Base-by-base conservation (phyloP, 2,797 vertebrate genomes). In the Helicolenus hilgendorfi region DNA sequence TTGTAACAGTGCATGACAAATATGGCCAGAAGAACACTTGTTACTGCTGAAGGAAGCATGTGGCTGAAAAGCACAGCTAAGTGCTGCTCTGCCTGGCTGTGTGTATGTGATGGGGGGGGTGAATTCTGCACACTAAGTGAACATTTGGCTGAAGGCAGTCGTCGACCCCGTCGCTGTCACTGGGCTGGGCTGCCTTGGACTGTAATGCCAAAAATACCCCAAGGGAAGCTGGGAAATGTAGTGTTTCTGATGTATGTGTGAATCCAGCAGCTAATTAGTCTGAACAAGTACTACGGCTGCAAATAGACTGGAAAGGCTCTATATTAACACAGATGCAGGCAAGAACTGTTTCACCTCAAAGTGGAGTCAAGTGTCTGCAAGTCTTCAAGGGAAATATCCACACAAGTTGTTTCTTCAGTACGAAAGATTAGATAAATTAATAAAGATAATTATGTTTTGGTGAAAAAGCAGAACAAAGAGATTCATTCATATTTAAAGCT, bases 121-220 rank as follows among this genome's bases (percentile, higher is more conserved):
- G 7, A 1, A 4, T 69, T 41, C 70, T 80, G 56, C 31, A 70
- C 83, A 68, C 64, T 89, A 91, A 94, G 80, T 93, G 86, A 91
- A 91, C 79, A 91, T 93, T 94, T 90, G 86, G 89, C 92, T 89
- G 9, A 86, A 76, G 90, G 93, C 88, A 29, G 67, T 27, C 62
- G 86, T 86, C 60, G 77, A 94, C 92, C 88, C 85, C 13, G 4
- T 79, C 69, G 55, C 20, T 78, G 84, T 90, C 87, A 79, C 59
- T 20, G 83, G 45, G 33, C 58, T 20, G 69, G 72, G 60, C 73
- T 68, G 64, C 83, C 49, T 31, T 70, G 18, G 69, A 55, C 62
- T 36, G 67, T 58, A 78, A 86, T 70, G 62, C 81, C 80, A 77
- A 69, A 85, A 84, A 64, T 49, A 74, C 72, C 92, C 22, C 38